Evolutionary conservation across 1,140 invertebrate genomes (phyloP), one percentile per base, ranked within the genome.

Genomic region (Heterodera carotae): DNA sequence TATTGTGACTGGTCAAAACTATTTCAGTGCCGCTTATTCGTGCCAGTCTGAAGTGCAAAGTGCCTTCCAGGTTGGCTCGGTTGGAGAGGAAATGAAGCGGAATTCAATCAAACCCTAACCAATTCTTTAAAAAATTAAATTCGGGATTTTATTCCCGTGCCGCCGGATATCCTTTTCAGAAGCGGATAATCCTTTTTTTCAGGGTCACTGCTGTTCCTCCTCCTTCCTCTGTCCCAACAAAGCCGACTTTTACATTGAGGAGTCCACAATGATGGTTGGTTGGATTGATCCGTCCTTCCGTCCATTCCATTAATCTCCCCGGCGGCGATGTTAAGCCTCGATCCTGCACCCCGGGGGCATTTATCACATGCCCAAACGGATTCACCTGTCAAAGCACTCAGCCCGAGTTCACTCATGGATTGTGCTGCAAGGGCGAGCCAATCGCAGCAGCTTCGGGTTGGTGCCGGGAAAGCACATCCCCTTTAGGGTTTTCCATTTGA

Each of bases 291-390:
- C 2, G 8, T 62, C 60, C 29, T 4, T 62, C n/a, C n/a, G 3
- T 34, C 27, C 8, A 29, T 66, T 6, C 29, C 83, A 29, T 73
- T 18, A n/a, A 43, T 2, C 39, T 43, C 39, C 39, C 12, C 12
- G 6, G 39, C 39, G n/a, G n/a, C n/a, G 48, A n/a, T 33, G 18
- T 43, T 73, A 15, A 60, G 31, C 53, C 39, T 15, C 34, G 33
- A 4, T 53, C 69, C 27, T 86, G 84, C 69, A 86, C 84, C 27
- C 78, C 86, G 27, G 85, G 85, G 59, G 85, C 85, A 29, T 86
- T 86, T 75, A 86, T 86, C 77, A 87, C 85, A 18, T 86, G 85
- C 70, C 85, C 85, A 5, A 86, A 81, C 43, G 86, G 85, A 27
- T 86, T 80, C 73, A 86, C 79, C 22, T 86, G 85, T 64, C 85